Evolutionary conservation across 2,888 invertebrate genomes (phyloP).

Genomic region (Alentia gelatinosa): DNA sequence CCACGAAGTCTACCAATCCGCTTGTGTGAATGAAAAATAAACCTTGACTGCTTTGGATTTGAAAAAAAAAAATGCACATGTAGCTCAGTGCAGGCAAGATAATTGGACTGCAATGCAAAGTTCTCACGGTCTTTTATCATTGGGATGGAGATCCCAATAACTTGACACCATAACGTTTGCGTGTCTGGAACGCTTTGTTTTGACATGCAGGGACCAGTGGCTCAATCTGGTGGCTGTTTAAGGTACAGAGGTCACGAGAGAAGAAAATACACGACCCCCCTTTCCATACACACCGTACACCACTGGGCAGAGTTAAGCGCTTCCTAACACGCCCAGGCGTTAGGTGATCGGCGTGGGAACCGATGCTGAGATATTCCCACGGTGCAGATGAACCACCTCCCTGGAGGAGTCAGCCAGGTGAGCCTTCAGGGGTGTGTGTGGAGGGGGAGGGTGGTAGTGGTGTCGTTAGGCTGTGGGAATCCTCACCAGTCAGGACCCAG

Average conservation of each 20-base stretch:
- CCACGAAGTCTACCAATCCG: too few species aligned
- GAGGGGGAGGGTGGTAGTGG: not conserved
- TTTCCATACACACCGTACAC: not conserved
- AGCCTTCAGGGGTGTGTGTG: not conserved
- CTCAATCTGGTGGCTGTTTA: not conserved
- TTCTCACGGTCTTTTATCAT: not conserved
- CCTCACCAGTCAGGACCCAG: not conserved
- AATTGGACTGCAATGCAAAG: not conserved
- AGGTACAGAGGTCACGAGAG: not conserved
- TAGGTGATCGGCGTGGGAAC: not conserved
- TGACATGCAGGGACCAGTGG: not conserved
- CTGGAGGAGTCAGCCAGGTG: not conserved
- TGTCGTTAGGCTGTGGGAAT: not conserved
- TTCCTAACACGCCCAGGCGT: not conserved
- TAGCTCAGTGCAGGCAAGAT: too few species aligned
- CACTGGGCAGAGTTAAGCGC: not conserved
- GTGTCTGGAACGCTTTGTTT: not conserved
- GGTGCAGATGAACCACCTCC: not conserved
- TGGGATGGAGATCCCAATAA: too few species aligned
- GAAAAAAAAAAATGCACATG: too few species aligned
- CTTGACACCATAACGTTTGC: not conserved
- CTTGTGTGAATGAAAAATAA: too few species aligned
- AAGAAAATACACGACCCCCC: too few species aligned
- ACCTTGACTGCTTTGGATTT: too few species aligned
- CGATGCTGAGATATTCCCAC: not conserved